These are phyloP conservation scores for Aphyosemion australe DNA, from an alignment of 2,113 vertebrate species.

Conservation along the genomic window DNA sequence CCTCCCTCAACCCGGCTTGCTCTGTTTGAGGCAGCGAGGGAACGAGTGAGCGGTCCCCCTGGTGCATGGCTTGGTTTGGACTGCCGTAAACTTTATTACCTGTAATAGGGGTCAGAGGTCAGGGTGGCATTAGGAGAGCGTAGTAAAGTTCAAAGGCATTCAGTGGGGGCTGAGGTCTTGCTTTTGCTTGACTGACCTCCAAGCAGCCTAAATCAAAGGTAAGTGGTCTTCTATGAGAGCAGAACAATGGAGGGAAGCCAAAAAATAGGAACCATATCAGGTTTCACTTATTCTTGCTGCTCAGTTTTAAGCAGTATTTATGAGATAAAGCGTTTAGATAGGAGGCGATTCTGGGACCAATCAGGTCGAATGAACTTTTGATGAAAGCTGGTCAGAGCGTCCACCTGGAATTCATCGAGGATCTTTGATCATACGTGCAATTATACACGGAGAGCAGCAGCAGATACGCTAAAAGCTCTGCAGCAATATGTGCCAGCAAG, in stretches of 20 bases:
- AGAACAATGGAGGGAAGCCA: slow-evolving; percentile 74
- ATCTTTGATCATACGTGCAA: slow-evolving; percentile 22
- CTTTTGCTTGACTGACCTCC: slow-evolving; percentile 89
- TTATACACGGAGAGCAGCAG: background rate
- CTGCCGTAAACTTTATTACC: slow-evolving; percentile 99
- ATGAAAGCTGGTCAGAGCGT: slow-evolving; percentile 23
- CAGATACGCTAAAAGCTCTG: slow-evolving; percentile 10
- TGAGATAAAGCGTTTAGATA: slow-evolving; percentile 40
- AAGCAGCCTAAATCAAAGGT: slow-evolving; percentile 84
- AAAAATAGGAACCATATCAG: slow-evolving; percentile 50
- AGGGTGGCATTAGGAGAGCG: slow-evolving; percentile 91
- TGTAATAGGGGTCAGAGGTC: slow-evolving; percentile 96
- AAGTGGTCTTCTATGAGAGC: slow-evolving; percentile 83
- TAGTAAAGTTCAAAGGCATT: slow-evolving; percentile 97
- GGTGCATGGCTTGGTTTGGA: slow-evolving; percentile 98
- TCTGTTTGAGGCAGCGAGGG: slow-evolving; percentile 58
- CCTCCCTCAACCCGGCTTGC: slow-evolving; percentile 56
- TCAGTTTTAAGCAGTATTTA: slow-evolving; percentile 56
- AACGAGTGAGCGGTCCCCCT: slow-evolving; percentile 78
- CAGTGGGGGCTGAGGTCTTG: slow-evolving; percentile 87
- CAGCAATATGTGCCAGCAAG: slow-evolving; percentile 6
- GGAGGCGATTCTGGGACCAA: slow-evolving; percentile 24
- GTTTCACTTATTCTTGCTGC: slow-evolving; percentile 62
- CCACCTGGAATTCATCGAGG: slow-evolving; percentile 17
- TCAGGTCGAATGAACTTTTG: slow-evolving; percentile 35